These are phyloP conservation scores for Ypsolopha scabrella DNA, from an alignment of 2,888 invertebrate genomes.

Conservation along the genomic window DNA sequence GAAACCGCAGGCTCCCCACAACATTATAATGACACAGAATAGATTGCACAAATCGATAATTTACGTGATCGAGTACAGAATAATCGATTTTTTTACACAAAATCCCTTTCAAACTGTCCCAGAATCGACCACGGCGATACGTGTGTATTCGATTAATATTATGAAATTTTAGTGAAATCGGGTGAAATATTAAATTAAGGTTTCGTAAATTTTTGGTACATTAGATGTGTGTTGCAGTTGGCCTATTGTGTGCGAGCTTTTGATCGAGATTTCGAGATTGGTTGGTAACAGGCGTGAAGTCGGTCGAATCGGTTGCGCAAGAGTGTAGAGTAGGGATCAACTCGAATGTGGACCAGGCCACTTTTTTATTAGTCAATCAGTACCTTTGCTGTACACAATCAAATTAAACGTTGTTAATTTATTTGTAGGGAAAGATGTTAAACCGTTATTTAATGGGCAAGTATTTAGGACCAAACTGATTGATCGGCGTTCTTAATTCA, in stretches of 20 bases:
- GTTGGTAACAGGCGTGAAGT: constrained; percentile 47
- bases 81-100: constrained; percentile 32
- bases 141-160: constrained; percentile 48
- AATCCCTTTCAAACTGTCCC: constrained; percentile 35
- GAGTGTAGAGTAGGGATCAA: constrained; percentile 20
- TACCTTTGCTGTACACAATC: too few relatives aligned
- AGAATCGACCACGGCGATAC: constrained; percentile 19
- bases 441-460: too few relatives aligned
- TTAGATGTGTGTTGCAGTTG: constrained; percentile 21
- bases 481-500: too few relatives aligned
- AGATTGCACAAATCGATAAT: constrained; percentile 61
- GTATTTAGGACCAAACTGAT: too few relatives aligned
- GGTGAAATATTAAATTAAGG: constrained; percentile 53
- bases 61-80: constrained; percentile 50
- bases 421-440: too few relatives aligned
- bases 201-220: constrained; percentile 30
- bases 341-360: constrained; percentile 20
- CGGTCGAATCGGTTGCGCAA: constrained; percentile 37
- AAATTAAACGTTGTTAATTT: too few relatives aligned
- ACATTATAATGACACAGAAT: constrained; percentile 46
- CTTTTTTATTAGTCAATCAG: background rate
- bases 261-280: constrained; percentile 24
- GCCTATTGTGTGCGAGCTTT: constrained; percentile 36
- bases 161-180: constrained; percentile 58
- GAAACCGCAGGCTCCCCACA: constrained; percentile 57